Percentiles rank a stretch among this genome's conserved stretches.
These are phyloP conservation scores for Pelmatolapia mariae DNA, from an alignment of 2,113 vertebrate genomes.

Conservation along the genomic window DNA sequence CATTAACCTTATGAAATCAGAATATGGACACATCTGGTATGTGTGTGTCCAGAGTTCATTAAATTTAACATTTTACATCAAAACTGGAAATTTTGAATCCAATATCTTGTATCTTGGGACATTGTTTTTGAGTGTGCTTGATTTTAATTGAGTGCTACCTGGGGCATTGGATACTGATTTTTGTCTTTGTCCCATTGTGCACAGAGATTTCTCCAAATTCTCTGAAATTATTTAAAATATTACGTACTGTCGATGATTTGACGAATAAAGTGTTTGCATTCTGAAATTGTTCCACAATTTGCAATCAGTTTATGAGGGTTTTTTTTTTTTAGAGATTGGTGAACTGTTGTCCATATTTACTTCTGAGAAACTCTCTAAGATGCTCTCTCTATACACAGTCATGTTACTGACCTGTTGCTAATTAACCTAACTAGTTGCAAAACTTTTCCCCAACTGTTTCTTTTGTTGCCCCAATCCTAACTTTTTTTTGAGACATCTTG, in stretches of 20 bases:
- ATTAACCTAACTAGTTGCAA: neutral
- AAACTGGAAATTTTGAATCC: neutral
- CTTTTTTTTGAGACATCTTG: neutral
- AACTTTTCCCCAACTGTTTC: neutral
- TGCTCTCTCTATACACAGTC: neutral
- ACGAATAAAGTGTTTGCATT: neutral
- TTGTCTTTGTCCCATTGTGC: neutral
- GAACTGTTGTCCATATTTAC: neutral
- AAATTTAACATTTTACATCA: neutral
- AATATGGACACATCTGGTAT: neutral
- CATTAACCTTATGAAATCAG: neutral
- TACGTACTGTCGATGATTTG: neutral
- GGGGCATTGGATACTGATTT: neutral
- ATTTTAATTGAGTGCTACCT: neutral
- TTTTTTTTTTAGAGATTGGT: neutral
- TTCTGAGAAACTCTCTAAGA: neutral
- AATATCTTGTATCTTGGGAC: neutral
- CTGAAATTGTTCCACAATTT: neutral
- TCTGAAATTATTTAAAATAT: neutral
- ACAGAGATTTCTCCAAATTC: neutral
- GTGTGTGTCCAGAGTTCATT: neutral
- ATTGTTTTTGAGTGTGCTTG: neutral
- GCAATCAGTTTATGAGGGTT: rapidly evolving
- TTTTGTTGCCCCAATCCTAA: neutral
- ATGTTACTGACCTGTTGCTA: neutral